Percentiles rank a stretch among this genome's conserved stretches.
These are phyloP conservation scores for Neuroterus valhalla DNA, from an alignment of 1,140 invertebrate genomes.

Conservation along the genomic window DNA sequence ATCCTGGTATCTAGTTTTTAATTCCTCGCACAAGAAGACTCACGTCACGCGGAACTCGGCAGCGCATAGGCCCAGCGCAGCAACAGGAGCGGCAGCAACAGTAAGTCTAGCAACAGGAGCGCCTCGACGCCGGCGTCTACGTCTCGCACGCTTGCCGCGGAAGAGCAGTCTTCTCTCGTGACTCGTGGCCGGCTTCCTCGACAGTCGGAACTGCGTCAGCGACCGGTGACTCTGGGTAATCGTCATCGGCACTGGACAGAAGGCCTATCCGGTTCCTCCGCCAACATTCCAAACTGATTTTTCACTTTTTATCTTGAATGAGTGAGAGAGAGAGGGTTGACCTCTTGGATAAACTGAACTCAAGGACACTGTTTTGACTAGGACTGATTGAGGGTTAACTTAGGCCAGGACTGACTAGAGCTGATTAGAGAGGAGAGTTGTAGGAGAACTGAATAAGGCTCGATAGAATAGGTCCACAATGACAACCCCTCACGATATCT, in stretches of 20 bases:
- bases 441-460: constrained; percentile 6
- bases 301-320: background rate
- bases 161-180: constrained; percentile 49
- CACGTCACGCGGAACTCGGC: constrained; percentile 32
- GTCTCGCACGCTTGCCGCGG: constrained; percentile 53
- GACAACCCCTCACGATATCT: constrained; percentile 30
- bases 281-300: constrained; percentile 53
- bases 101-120: constrained; percentile 32
- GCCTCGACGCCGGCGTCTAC: constrained; percentile 59
- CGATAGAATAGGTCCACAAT: constrained; percentile 47
- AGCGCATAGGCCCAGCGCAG: constrained; percentile 29
- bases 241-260: constrained; percentile 63
- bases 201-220: background rate
- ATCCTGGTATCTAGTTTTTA: constrained; percentile 73
- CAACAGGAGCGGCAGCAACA: constrained; percentile 32
- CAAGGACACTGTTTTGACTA: too few relatives aligned
- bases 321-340: background rate
- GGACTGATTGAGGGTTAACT: too few relatives aligned
- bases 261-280: constrained; percentile 52
- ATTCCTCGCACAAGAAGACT: constrained; percentile 23
- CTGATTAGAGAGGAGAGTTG: too few relatives aligned
- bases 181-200: constrained; percentile 45
- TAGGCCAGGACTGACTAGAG: too few relatives aligned
- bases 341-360: too few relatives aligned
- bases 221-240: constrained; percentile 34